Base-by-base conservation (phyloP, 2,797 vertebrate genomes). In the Gymnodraco acuticeps region DNA sequence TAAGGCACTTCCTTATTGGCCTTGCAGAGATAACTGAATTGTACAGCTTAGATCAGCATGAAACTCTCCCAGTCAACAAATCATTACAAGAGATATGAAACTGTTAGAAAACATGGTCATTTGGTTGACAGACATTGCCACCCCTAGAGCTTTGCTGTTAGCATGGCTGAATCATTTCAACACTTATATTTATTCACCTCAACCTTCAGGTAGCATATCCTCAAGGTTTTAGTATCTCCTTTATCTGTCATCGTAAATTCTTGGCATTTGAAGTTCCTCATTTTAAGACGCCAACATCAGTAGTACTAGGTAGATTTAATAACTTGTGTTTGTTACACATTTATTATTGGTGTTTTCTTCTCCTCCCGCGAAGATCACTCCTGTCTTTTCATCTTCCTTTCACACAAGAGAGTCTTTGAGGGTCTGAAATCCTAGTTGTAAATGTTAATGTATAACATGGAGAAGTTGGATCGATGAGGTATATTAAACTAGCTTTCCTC, bases 391-490 rank as follows among this genome's bases (percentile, higher is more conserved):
- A 60, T 75, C 67, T 80, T 33, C 38, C 60, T 52, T 73, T 66
- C 76, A 64, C 81, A 81, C 84, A 63, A 58, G 84, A 85, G 87
- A 82, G 60, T 65, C 72, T 71, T 77, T 82, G 73, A 67, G 68
- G 58, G 82, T 80, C 74, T 71, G 73, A 77, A 80, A 75, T 83
- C 56, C 70, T 69, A 10, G 72, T 54, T 84, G 82, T 87, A 81
- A 88, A 88, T 83, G 87, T 82, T 88, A 84, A 85, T 87, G 84
- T 76, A 66, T 75, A 84, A 73, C 70, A 72, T 75, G 77, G 82
- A 67, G 86, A 79, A 66, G 60, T 47, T 73, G 76, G 75, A 90
- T 88, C 73, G 73, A 88, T 87, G 78, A 71, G 75, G 56, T 38
- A 78, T 82, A 86, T 80, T 78, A 85, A 80, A 85, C 63, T n/a